phyloP scores from a whole-genome alignment of 2,113 vertebrate genomes.

The Sakesphorus luctuosus region DNA sequence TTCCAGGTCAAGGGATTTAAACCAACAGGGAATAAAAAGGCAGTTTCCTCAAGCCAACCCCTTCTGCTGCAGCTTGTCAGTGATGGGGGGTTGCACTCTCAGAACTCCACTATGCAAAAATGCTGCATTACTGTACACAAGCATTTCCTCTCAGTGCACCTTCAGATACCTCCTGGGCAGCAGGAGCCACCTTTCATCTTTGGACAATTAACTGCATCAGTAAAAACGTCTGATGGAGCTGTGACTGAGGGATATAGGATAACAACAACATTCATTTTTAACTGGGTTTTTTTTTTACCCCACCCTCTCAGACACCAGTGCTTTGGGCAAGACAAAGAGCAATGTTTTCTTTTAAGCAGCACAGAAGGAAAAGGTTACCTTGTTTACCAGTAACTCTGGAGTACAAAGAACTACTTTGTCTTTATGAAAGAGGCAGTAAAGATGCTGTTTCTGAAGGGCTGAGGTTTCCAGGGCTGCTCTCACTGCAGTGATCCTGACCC shows the following conservation, averaged over 20 bases:
- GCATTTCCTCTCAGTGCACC: not conserved
- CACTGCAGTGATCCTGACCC: not conserved
- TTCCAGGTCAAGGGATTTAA: not conserved
- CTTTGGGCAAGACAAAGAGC: not conserved
- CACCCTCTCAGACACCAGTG: not conserved
- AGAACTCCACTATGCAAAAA: not conserved
- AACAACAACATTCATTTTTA: not conserved
- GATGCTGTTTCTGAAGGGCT: not conserved
- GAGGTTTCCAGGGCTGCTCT: slow-evolving; percentile 10
- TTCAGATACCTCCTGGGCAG: not conserved
- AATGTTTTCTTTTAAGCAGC: not conserved
- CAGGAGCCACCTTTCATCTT: not conserved
- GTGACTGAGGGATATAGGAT: not conserved
- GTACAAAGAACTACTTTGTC: slow-evolving; percentile 42
- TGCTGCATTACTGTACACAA: rapidly evolving
- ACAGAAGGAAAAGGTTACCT: slow-evolving; percentile 8
- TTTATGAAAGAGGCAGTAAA: not conserved
- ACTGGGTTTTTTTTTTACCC: not conserved
- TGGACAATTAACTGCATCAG: not conserved
- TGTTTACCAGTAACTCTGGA: slow-evolving; percentile 32
- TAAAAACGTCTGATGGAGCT: not conserved
- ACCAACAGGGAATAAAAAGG: not conserved
- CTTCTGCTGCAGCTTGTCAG: not conserved
- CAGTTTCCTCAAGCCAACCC: not conserved
- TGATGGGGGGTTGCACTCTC: not conserved